Base-by-base conservation (phyloP, 2,888 invertebrate genomes). In the Pandemis corylana region DNA sequence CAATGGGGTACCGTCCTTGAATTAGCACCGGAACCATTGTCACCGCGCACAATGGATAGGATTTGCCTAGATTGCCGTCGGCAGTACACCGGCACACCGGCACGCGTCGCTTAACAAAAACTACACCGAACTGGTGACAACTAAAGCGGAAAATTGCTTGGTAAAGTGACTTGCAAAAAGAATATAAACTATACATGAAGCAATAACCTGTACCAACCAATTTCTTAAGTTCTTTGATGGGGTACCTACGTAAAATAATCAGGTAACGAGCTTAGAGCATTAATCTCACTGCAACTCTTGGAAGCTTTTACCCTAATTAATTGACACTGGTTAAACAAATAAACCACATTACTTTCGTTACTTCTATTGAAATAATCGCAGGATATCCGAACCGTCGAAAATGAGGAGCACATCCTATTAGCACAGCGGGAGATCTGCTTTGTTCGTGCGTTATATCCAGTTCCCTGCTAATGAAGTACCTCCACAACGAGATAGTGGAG, bases 21-120 rank as follows among this genome's bases (percentile, higher is more conserved):
- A 92, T 92, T 89, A 92, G 82, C 90, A 89, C 90, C 90, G 90
- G 90, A 90, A 88, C 89, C 86, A 90, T 91, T 92, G 91, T 91
- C 90, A 85, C 86, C 83, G 88, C 80, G 82, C 88, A 93, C 91
- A 93, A 93, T 92, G 81, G 89, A 84, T 89, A 88, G 89, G 88
- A 89, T 90, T 89, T 89, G 88, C 86, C 89, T 89, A 89, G 88
- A 89, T 87, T 85, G 87, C 84, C 84, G 83, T 79, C 82, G 78
- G 82, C 80, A 79, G 79, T 36, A 56, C 68, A 51, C 70, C 59
- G 66, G 69, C 62, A 44, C 44, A 65, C 75, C 75, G 84, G 85
- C 90, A 91, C 88, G 89, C 87, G 88, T 85, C 81, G 79, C 76
- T 77, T 79, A 81, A 79, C 84, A 85, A 88, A 86, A 85, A 81